These are phyloP conservation scores for Archocentrus centrarchus DNA, from an alignment of 2,113 vertebrate genomes.

Conservation along the genomic window DNA sequence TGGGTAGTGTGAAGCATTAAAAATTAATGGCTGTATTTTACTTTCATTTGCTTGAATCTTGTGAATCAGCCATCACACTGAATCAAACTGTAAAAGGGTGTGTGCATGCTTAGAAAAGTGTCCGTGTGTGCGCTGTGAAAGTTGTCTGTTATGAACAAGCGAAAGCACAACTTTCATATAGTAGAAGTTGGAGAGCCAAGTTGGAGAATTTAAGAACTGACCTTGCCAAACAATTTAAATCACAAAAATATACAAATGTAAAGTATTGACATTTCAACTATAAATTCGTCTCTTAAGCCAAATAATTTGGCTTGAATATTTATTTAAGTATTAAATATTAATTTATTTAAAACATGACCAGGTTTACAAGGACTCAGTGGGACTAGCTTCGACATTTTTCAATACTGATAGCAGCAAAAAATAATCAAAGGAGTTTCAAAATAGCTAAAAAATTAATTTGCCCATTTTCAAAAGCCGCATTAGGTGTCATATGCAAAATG, in stretches of 20 bases:
- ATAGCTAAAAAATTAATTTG: not conserved
- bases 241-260: too few species aligned
- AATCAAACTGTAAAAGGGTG: not conserved
- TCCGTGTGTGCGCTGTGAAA: not conserved
- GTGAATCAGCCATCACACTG: not conserved
- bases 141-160: not conserved
- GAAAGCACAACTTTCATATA: too few species aligned
- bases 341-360: not conserved
- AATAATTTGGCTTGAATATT: not conserved
- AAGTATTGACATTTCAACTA: not conserved
- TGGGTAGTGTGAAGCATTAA: not conserved
- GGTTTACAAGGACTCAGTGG: not conserved
- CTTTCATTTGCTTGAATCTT: not conserved
- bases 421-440: not conserved
- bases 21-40: not conserved
- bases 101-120: not conserved
- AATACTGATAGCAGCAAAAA: not conserved
- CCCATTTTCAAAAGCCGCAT: not conserved
- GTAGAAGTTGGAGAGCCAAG: not conserved
- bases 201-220: slow-evolving; percentile 10
- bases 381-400: not conserved
- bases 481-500: not conserved
- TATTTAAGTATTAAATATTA: not conserved
- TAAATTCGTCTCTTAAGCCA: not conserved
- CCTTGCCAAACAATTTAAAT: not conserved